Evolutionary conservation across 2,797 vertebrate species (phyloP).

Genomic region (Syngnathus acus): DNA sequence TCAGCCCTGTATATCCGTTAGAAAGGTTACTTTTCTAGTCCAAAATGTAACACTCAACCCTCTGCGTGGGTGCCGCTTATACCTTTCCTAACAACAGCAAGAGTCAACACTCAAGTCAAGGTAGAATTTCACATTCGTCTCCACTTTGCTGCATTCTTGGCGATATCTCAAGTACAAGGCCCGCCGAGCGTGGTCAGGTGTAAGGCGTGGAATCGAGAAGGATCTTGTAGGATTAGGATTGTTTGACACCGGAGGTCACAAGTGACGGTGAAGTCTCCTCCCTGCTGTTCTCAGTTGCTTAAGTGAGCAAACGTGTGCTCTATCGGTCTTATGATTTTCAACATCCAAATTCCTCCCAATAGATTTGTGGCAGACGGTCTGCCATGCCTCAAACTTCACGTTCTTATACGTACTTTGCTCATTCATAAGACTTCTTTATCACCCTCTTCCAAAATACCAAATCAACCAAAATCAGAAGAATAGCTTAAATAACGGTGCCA

Average conservation of each 20-base stretch:
- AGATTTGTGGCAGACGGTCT: not conserved
- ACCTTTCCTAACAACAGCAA: not conserved
- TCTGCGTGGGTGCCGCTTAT: not conserved
- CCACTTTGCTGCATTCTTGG: not conserved
- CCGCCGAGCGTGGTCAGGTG: constrained; percentile 1
- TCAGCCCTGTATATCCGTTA: not conserved
- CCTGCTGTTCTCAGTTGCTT: constrained; percentile 1
- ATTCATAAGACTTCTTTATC: too few species aligned
- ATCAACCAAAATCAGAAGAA: not conserved
- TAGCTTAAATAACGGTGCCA: not conserved
- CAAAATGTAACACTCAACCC: not conserved
- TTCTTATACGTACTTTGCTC: not conserved
- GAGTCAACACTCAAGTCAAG: not conserved
- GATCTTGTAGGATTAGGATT: constrained; percentile 17
- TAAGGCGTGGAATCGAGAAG: constrained; percentile 6
- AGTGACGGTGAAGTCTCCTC: constrained; percentile 8
- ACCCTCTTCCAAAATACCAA: not conserved
- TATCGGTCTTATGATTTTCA: not conserved
- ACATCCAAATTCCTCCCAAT: not conserved
- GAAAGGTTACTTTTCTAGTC: not conserved
- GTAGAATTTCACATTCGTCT: constrained; percentile 21
- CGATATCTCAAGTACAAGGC: not conserved
- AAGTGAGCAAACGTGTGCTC: not conserved
- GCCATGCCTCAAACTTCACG: not conserved
- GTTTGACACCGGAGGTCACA: constrained; percentile 22